Conservation (phyloP, 1,140 invertebrate species). For the Temnothorax nylanderi region DNA sequence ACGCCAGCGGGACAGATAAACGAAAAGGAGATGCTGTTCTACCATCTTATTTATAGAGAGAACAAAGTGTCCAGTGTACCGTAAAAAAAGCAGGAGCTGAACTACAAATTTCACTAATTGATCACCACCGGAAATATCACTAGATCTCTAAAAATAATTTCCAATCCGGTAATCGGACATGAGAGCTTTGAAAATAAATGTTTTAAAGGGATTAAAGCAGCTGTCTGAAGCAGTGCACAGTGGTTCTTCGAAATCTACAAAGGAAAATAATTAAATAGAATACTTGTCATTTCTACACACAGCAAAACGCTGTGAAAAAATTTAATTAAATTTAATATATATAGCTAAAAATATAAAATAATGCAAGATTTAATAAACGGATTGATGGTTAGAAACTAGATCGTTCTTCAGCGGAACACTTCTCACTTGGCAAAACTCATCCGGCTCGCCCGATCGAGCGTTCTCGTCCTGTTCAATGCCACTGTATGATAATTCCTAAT, state of each 20-base stretch:
- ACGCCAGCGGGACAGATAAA: constrained; percentile 26
- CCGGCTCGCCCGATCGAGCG: constrained; percentile 4
- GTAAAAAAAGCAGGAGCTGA: neutral
- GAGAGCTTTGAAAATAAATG: constrained; percentile 5
- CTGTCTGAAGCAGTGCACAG: neutral
- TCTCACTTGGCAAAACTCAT: constrained; percentile 28
- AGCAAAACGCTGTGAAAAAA: neutral
- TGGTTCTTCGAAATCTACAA: neutral
- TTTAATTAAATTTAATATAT: neutral
- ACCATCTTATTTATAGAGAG: constrained; percentile 38
- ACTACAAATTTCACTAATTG: constrained; percentile 39
- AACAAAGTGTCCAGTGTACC: neutral
- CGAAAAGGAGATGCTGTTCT: constrained; percentile 27
- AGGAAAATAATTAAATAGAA: neutral
- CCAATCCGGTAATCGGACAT: neutral
- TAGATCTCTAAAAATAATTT: constrained; percentile 16
- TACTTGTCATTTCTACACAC: too few relatives aligned
- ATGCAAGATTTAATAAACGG: neutral
- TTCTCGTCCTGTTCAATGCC: constrained; percentile 61
- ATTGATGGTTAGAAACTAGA: neutral
- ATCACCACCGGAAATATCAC: constrained; percentile 14
- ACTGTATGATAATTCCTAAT: constrained; percentile 56
- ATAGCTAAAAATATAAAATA: neutral
- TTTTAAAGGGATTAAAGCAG: neutral
- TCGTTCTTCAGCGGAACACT: neutral